A percentile compares a stretch with the other conserved stretches of the same genome.
Evolutionary conservation across 2,888 invertebrate species (phyloP).

Genomic region (Ditylenchus weischeri): DNA sequence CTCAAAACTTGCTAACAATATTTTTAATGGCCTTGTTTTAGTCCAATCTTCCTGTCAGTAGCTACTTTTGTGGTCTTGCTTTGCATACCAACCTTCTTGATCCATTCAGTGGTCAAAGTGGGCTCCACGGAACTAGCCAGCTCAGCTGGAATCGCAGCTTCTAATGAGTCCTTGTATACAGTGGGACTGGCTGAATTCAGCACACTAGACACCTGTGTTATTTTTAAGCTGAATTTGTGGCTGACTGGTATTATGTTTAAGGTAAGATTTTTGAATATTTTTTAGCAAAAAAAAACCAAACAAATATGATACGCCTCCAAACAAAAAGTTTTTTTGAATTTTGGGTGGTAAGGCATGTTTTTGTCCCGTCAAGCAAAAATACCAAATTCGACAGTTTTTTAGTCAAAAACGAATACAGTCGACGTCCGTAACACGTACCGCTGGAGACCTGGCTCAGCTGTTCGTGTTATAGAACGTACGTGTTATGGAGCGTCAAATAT

Average conservation of each 20-base stretch:
- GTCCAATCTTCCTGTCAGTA: constrained; percentile 50
- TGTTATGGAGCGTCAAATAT: no score
- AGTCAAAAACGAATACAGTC: no score
- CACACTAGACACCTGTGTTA: constrained; percentile 43
- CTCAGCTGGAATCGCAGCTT: constrained; percentile 7
- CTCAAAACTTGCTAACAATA: constrained; percentile 1
- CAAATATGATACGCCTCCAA: no score
- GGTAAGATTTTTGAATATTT: constrained; percentile 28
- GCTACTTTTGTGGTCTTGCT: constrained; percentile 44
- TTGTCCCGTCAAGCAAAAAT: no score
- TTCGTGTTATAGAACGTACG: no score
- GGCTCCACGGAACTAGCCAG: not conserved
- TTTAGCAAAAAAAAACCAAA: no score
- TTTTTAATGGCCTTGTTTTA: constrained; percentile 29
- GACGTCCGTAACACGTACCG: no score
- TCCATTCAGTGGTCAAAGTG: constrained; percentile 51
- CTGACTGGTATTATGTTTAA: constrained; percentile 56
- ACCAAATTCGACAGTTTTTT: no score
- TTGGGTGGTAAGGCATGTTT: no score
- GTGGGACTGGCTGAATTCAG: constrained; percentile 42
- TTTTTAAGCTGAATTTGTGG: constrained; percentile 57
- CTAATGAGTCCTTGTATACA: constrained; percentile 34
- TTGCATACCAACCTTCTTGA: constrained; percentile 55
- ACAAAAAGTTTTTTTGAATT: no score
- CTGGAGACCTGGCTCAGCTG: no score